Conservation (phyloP, 2,113 vertebrate genomes). For the Zapornia atra region DNA sequence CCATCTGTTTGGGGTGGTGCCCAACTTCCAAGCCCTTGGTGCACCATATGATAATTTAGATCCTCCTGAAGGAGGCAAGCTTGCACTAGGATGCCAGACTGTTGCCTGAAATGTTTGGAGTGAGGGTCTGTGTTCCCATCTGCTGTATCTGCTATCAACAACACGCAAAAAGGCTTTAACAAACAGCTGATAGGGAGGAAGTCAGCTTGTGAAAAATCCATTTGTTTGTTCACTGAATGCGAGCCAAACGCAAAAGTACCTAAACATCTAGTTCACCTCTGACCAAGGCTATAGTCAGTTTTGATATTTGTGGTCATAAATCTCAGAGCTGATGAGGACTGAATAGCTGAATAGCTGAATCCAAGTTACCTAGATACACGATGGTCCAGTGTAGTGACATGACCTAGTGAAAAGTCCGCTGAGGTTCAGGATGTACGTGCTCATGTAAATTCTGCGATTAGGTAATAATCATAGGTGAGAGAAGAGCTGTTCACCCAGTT, state of each 20-base stretch:
- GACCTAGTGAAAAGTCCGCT: neutral
- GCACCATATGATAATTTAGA: neutral
- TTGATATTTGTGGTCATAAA: neutral
- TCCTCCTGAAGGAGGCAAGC: neutral
- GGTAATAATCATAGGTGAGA: neutral
- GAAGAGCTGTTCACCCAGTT: neutral
- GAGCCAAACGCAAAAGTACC: neutral
- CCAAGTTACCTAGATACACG: neutral
- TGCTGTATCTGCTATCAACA: neutral
- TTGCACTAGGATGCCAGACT: neutral
- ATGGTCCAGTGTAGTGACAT: rapidly evolving
- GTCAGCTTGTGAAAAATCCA: neutral
- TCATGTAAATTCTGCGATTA: neutral
- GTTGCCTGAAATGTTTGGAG: neutral
- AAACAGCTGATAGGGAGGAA: neutral
- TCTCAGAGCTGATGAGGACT: neutral
- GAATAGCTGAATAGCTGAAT: neutral
- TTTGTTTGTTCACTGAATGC: neutral
- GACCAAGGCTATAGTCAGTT: neutral
- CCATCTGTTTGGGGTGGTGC: neutral
- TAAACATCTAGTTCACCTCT: neutral
- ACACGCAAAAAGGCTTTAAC: neutral
- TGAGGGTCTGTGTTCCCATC: neutral
- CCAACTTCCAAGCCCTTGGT: neutral
- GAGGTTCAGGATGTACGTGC: neutral